phyloP scores from a whole-genome alignment of 2,888 invertebrate genomes.

The Acleris emargana region DNA sequence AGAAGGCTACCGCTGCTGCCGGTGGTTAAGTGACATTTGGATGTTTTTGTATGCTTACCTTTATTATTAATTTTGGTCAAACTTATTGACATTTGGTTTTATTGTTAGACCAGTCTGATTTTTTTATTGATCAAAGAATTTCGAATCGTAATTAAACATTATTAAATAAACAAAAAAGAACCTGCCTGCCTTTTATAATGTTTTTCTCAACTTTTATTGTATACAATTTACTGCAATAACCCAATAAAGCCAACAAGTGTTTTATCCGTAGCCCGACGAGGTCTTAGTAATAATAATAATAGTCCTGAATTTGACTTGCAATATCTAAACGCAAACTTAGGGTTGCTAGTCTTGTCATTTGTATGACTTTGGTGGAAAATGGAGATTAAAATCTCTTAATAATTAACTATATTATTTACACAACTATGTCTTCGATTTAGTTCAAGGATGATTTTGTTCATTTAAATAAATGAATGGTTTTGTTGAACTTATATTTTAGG shows the following conservation, averaged over 20 bases:
- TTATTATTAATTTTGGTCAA: constrained; percentile 22
- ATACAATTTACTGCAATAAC: no score
- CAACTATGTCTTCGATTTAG: no score
- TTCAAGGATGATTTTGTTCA: no score
- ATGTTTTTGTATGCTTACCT: constrained; percentile 44
- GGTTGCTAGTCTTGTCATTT: background rate
- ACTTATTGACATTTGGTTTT: background rate
- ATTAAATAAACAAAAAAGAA: no score
- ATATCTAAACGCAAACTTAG: constrained; percentile 21
- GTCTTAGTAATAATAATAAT: background rate
- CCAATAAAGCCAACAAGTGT: no score
- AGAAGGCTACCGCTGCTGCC: constrained; percentile 43
- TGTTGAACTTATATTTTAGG: no score
- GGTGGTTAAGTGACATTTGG: constrained; percentile 37
- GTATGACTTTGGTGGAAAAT: constrained; percentile 2
- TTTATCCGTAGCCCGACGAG: background rate
- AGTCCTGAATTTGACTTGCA: constrained; percentile 1
- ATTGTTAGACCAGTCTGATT: background rate
- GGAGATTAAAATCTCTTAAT: background rate
- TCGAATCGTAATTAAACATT: background rate
- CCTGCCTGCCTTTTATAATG: no score
- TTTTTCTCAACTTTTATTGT: no score
- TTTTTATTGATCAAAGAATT: background rate
- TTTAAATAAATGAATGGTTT: no score
- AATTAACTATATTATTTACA: no score